Conservation (phyloP, 1,140 invertebrate genomes). For the Ditylenchus dipsaci region DNA sequence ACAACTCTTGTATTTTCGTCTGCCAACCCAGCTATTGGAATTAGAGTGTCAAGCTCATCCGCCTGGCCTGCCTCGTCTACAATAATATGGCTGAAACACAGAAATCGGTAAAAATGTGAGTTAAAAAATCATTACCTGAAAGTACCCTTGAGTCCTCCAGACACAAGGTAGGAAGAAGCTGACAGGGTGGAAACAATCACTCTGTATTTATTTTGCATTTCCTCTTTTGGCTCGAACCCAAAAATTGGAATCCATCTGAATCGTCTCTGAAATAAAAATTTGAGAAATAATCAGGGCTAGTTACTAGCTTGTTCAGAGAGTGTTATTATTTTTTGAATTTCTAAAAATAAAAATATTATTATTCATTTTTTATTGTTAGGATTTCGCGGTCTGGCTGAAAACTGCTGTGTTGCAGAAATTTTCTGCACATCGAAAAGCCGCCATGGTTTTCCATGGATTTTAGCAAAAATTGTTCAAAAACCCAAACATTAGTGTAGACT, state of each 20-base stretch:
- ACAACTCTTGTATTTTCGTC: slow-evolving; percentile 63
- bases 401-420: no score
- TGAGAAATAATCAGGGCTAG: background rate
- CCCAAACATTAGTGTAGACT: no score
- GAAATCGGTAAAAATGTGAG: background rate
- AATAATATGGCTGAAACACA: slow-evolving; percentile 34
- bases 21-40: slow-evolving; percentile 33
- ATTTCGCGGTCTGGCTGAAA: no score
- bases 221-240: slow-evolving; percentile 10
- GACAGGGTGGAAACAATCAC: slow-evolving; percentile 31
- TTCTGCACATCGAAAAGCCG: no score
- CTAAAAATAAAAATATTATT: no score
- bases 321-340: no score
- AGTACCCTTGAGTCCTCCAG: slow-evolving; percentile 2
- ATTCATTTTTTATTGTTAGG: no score
- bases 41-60: slow-evolving; percentile 26
- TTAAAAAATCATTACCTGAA: slow-evolving; percentile 21
- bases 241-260: slow-evolving; percentile 1
- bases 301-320: no score
- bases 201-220: slow-evolving; percentile 11
- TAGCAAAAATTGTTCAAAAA: no score
- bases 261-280: background rate
- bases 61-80: slow-evolving; percentile 41
- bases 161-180: slow-evolving; percentile 21
- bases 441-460: no score